Conservation (phyloP, 1,140 invertebrate species). For the Pachypeltis micranthus region DNA sequence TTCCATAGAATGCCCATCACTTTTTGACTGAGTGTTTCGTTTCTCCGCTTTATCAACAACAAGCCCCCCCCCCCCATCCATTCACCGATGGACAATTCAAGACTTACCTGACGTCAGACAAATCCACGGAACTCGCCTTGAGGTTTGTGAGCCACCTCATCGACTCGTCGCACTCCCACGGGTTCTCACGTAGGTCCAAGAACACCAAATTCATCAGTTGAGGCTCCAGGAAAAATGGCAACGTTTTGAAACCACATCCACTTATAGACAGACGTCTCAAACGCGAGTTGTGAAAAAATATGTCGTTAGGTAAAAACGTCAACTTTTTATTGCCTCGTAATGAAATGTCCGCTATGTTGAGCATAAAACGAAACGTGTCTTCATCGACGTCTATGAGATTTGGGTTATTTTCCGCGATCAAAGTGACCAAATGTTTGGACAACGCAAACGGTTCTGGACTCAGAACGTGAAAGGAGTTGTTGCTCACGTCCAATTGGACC, state of each 20-base stretch:
- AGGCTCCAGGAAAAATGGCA: constrained; percentile 3
- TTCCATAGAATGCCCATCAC: no score
- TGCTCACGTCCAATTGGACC: constrained; percentile 10
- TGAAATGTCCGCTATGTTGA: constrained; percentile 11
- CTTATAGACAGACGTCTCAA: constrained; percentile 13
- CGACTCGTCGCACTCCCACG: constrained; percentile 15
- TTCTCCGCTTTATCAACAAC: no score
- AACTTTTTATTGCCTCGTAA: constrained; percentile 17
- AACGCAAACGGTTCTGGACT: neutral
- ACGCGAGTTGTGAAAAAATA: constrained; percentile 12
- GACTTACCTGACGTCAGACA: neutral
- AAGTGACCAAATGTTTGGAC: neutral
- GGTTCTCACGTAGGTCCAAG: constrained; percentile 17
- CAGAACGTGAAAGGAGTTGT: constrained; percentile 8
- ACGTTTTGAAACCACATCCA: constrained; percentile 13
- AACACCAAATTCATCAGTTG: neutral
- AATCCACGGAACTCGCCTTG: neutral
- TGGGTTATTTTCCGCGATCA: constrained; percentile 15
- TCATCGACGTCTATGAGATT: neutral
- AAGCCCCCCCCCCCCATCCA: no score
- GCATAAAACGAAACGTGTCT: constrained; percentile 10
- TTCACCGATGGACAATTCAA: no score
- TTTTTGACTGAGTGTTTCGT: no score
- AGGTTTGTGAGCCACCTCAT: constrained; percentile 15
- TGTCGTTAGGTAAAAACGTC: neutral